Conservation (phyloP, 30 jellyfish, hydroid and myxozoan species). For the Turritopsis rubra region DNA sequence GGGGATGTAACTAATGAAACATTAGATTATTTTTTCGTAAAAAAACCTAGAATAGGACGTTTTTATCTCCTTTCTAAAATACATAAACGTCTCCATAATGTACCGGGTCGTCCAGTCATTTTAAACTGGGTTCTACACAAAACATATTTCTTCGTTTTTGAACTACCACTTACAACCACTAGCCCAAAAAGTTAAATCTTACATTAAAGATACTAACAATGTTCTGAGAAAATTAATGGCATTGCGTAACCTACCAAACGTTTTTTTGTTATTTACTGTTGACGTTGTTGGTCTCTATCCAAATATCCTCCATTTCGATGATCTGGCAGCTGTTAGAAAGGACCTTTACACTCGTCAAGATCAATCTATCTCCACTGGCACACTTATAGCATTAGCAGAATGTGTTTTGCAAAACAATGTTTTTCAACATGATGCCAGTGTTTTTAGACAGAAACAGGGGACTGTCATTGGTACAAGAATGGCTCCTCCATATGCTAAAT, state of each 20-base stretch:
- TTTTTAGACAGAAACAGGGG: conserved; percentile 3
- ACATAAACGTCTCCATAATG: not conserved
- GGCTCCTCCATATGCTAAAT: conserved; percentile 2
- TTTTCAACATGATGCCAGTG: not conserved
- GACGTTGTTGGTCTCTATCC: conserved; percentile 10
- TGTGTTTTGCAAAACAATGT: not conserved
- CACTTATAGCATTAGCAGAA: not conserved
- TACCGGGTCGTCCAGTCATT: not conserved
- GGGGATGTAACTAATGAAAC: not conserved
- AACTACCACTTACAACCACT: not conserved
- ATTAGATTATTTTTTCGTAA: not conserved
- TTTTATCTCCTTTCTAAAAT: conserved; percentile 7
- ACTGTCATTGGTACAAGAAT: not conserved
- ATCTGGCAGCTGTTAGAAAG: conserved; percentile 12
- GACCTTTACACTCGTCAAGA: not conserved
- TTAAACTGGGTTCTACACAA: not conserved
- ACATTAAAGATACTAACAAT: conserved; percentile 4
- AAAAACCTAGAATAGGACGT: not conserved
- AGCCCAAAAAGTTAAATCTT: not conserved
- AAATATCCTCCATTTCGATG: not conserved
- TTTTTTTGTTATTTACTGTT: not conserved
- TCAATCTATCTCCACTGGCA: conserved; percentile 4
- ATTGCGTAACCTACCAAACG: not conserved
- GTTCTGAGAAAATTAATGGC: not conserved
- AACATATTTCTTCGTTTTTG: not conserved